These are phyloP conservation scores for Epinephelus malabaricus DNA, from an alignment of 2,797 vertebrate genomes.

Conservation along the genomic window DNA sequence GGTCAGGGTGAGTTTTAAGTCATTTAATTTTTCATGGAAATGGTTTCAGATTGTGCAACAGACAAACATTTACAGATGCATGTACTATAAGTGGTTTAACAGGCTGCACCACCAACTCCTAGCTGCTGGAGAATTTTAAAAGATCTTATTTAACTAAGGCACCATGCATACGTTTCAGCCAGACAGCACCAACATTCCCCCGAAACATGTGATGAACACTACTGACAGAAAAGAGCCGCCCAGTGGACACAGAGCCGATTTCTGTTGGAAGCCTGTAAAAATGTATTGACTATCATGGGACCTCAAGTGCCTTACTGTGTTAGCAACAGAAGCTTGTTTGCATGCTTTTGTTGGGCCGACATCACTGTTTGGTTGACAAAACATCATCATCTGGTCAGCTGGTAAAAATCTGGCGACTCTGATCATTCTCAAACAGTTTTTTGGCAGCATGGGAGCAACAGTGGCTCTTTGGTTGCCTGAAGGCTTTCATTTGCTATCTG, in stretches of 20 bases:
- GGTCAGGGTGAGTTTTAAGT: background rate
- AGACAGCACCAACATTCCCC: background rate
- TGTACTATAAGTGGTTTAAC: background rate
- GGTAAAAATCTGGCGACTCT: background rate
- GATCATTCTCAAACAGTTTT: slow-evolving; percentile 9
- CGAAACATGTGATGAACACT: background rate
- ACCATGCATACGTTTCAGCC: too few species aligned
- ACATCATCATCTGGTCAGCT: background rate
- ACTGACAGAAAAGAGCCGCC: slow-evolving; percentile 13
- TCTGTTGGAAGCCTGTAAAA: slow-evolving; percentile 28
- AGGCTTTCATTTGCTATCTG: background rate
- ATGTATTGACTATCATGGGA: slow-evolving; percentile 7
- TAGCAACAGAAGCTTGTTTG: slow-evolving; percentile 4
- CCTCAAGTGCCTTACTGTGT: slow-evolving; percentile 46
- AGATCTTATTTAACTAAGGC: background rate
- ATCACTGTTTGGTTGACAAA: background rate
- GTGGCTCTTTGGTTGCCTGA: background rate
- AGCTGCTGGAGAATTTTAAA: background rate
- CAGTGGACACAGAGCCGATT: slow-evolving; percentile 45
- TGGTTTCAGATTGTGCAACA: background rate
- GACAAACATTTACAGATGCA: background rate
- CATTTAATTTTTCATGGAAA: background rate
- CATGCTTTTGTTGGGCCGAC: slow-evolving; percentile 12
- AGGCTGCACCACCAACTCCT: slow-evolving; percentile 13
- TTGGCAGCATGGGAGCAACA: background rate